Evolutionary conservation across 2,113 vertebrate genomes (phyloP).

Genomic region (Elephantulus edwardii): DNA sequence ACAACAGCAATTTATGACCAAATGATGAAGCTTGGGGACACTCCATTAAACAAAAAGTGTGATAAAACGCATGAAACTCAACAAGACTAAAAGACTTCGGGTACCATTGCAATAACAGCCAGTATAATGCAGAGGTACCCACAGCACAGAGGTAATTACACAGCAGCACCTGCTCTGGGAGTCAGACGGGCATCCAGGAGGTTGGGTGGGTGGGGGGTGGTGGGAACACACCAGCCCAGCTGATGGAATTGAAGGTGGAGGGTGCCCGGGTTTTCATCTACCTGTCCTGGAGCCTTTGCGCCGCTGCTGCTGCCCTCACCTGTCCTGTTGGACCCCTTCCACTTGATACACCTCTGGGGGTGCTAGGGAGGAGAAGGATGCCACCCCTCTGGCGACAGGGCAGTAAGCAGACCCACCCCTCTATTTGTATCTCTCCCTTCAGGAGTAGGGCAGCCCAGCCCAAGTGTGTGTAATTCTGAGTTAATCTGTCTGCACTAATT

Average conservation of each 20-base stretch:
- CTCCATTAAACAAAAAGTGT: not conserved
- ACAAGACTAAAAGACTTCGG: not conserved
- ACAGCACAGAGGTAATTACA: conserved; percentile 53
- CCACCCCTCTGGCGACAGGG: too few relatives aligned
- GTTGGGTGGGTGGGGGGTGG: rapidly evolving
- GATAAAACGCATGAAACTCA: conserved; percentile 45
- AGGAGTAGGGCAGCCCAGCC: conserved; percentile 20
- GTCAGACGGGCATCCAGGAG: not conserved
- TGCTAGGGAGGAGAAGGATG: rapidly evolving
- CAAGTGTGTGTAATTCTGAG: conserved; percentile 60
- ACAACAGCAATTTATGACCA: not conserved
- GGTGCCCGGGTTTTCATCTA: too few relatives aligned
- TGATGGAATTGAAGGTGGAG: not conserved
- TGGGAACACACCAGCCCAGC: rapidly evolving
- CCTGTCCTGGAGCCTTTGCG: not conserved
- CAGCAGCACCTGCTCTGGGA: conserved; percentile 39
- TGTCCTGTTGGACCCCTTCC: not conserved
- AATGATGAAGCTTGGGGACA: not conserved
- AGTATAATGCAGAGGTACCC: not conserved
- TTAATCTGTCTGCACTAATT: conserved; percentile 79
- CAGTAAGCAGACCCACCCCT: not conserved
- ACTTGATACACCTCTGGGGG: not conserved
- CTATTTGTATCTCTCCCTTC: not conserved
- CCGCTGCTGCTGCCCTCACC: not conserved
- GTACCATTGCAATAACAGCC: not conserved